Evolutionary conservation across 2,888 invertebrate species (phyloP).

Genomic region (Agrotis clavis): DNA sequence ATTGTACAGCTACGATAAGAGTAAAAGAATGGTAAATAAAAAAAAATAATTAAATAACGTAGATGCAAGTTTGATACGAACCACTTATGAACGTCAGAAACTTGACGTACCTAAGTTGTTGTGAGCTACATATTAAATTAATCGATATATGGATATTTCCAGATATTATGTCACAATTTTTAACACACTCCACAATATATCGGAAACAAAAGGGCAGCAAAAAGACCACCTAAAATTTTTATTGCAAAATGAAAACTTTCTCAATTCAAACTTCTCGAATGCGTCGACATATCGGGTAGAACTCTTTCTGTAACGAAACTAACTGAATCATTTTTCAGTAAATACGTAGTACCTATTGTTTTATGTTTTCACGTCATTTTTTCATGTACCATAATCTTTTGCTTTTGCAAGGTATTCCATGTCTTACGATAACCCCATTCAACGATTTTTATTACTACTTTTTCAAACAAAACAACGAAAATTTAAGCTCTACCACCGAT

Average conservation of each 20-base stretch:
- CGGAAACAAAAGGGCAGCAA: background rate
- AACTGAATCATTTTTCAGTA: background rate
- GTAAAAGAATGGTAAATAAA: constrained; percentile 38
- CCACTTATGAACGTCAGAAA: background rate
- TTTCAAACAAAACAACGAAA: too few species aligned
- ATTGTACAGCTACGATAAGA: constrained; percentile 46
- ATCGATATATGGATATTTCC: background rate
- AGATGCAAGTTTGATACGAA: constrained; percentile 1
- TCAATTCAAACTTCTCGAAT: background rate
- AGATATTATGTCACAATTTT: background rate
- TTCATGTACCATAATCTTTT: too few species aligned
- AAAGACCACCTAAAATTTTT: background rate
- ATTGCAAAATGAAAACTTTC: background rate
- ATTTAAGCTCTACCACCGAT: too few species aligned
- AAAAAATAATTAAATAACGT: constrained; percentile 30
- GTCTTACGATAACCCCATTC: too few species aligned
- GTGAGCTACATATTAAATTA: background rate
- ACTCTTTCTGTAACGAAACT: background rate
- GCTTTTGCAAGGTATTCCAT: too few species aligned
- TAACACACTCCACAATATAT: background rate
- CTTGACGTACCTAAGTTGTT: background rate
- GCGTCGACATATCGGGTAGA: background rate
- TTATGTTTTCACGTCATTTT: background rate
- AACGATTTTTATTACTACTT: too few species aligned
- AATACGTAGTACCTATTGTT: background rate